phyloP scores from a whole-genome alignment of 2,113 vertebrate species.

The Peromyscus maniculatus region DNA sequence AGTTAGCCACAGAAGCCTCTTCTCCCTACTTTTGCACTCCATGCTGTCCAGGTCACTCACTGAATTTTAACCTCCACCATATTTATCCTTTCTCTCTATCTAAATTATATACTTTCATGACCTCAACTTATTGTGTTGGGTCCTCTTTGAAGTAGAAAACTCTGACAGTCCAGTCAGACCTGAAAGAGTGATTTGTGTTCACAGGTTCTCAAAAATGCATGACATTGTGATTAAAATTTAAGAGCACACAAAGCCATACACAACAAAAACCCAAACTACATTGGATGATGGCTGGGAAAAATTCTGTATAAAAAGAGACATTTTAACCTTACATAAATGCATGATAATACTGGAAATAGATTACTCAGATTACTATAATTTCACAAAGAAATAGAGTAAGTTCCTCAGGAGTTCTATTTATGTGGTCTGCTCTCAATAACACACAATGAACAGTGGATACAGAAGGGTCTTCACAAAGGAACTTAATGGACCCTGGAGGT shows the following conservation, averaged over 20 bases:
- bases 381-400: constrained; percentile 5
- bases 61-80: background rate
- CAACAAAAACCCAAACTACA: background rate
- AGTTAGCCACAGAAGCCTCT: background rate
- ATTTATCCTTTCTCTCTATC: background rate
- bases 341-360: background rate
- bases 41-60: background rate
- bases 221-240: background rate
- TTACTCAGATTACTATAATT: background rate
- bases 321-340: background rate
- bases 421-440: background rate
- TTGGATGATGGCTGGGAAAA: background rate
- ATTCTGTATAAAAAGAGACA: background rate
- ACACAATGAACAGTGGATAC: background rate
- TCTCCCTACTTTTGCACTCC: background rate
- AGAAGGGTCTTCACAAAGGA: background rate
- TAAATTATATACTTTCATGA: background rate
- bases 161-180: background rate
- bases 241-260: background rate
- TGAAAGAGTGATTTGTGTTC: background rate
- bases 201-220: background rate
- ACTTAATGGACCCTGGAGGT: background rate
- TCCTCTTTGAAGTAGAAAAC: background rate
- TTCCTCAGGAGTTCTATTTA: background rate
- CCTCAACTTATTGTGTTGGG: background rate